Evolutionary conservation across 2,113 vertebrate genomes (phyloP).

Genomic region (Odocoileus hemionus): DNA sequence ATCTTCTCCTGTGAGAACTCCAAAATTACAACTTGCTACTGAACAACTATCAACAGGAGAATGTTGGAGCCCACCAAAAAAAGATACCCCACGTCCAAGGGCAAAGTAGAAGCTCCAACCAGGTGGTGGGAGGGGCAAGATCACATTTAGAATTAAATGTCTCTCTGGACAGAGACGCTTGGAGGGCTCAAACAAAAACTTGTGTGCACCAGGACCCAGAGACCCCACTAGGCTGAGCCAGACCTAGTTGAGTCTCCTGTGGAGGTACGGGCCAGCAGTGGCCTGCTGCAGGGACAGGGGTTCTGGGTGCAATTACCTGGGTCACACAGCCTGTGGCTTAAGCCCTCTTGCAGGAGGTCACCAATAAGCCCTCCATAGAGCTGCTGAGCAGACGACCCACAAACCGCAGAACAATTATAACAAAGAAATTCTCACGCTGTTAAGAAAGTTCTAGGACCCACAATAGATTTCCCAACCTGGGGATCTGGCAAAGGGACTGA

Average conservation of each 20-base stretch:
- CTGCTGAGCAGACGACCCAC: background rate
- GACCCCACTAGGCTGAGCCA: background rate
- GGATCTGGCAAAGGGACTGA: background rate
- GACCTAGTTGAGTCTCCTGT: background rate
- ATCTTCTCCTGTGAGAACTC: background rate
- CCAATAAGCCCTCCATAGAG: background rate
- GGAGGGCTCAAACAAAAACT: background rate
- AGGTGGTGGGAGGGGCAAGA: background rate
- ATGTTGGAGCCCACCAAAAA: background rate
- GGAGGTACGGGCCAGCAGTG: background rate
- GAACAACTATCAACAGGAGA: background rate
- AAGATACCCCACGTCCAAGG: background rate
- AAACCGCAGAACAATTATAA: background rate
- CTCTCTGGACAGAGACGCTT: background rate
- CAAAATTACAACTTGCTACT: background rate
- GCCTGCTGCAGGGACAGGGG: background rate
- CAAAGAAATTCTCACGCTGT: background rate
- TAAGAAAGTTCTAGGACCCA: background rate
- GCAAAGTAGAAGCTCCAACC: background rate
- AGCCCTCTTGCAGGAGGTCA: background rate
- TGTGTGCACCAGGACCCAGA: background rate
- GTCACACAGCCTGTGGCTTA: background rate
- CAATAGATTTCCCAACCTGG: background rate
- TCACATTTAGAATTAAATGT: fast-evolving
- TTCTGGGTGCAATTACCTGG: background rate